Evolutionary conservation across 2,888 invertebrate genomes (phyloP).

Genomic region (Tyria jacobaeae): DNA sequence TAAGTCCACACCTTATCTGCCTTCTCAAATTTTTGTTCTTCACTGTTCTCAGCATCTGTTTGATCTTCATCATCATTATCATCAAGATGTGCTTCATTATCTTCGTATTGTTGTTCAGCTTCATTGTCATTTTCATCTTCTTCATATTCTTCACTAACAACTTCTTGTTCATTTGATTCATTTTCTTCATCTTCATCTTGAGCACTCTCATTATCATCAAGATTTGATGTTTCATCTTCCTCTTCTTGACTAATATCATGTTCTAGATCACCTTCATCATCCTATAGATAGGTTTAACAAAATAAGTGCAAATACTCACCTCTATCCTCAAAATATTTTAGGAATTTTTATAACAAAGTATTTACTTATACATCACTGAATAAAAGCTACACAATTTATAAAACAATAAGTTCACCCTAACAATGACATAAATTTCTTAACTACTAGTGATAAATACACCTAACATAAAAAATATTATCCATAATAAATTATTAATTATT

Average conservation of each 20-base stretch:
- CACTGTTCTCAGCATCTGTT: slow-evolving; percentile 48
- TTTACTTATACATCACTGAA: too few relatives aligned
- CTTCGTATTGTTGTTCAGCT: slow-evolving; percentile 52
- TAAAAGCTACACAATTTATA: too few relatives aligned
- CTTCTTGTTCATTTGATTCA: slow-evolving; percentile 47
- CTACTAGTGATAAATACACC: too few relatives aligned
- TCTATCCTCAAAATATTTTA: neutral
- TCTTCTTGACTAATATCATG: slow-evolving; percentile 45
- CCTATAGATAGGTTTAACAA: slow-evolving; percentile 48
- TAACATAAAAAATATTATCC: too few relatives aligned
- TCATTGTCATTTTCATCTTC: slow-evolving; percentile 48
- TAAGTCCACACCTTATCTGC: slow-evolving; percentile 52
- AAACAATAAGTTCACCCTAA: too few relatives aligned
- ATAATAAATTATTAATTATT: too few relatives aligned
- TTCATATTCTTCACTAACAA: slow-evolving; percentile 58
- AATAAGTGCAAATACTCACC: slow-evolving; percentile 4
- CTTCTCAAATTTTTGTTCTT: slow-evolving; percentile 56
- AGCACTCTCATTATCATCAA: slow-evolving; percentile 42
- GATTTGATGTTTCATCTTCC: slow-evolving; percentile 15
- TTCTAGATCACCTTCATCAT: slow-evolving; percentile 57
- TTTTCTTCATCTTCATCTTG: slow-evolving; percentile 43
- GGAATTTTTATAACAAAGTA: too few relatives aligned
- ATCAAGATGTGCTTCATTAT: slow-evolving; percentile 58
- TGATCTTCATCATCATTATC: slow-evolving; percentile 58
- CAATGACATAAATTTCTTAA: too few relatives aligned